Percentiles rank a stretch among this genome's conserved stretches.
Evolutionary conservation across 2,888 invertebrate genomes (phyloP).

Genomic region (Drosophila melanosoma): DNA sequence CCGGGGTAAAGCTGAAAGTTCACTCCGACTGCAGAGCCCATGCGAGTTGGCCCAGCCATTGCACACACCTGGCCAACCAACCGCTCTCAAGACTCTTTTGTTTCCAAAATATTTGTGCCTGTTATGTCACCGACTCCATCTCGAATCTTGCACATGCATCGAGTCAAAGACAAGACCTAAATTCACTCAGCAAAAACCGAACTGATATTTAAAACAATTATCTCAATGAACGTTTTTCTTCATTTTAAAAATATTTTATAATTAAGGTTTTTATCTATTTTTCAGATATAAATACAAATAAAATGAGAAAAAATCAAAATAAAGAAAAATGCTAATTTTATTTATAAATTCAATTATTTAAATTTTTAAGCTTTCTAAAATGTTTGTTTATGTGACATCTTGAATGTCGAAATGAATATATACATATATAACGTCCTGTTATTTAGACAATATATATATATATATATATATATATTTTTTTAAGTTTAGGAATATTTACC

Average conservation of each 20-base stretch:
- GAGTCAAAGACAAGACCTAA: background rate
- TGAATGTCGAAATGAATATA: background rate
- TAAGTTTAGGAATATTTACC: background rate
- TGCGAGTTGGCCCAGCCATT: background rate
- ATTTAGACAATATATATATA: background rate
- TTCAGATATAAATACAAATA: background rate
- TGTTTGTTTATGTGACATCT: background rate
- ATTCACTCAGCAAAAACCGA: background rate
- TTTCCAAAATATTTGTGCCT: slow-evolving; percentile 62
- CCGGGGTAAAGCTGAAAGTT: slow-evolving; percentile 49
- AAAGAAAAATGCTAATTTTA: background rate
- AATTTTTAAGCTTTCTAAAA: background rate
- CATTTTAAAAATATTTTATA: background rate
- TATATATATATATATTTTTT: background rate
- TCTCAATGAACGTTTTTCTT: background rate
- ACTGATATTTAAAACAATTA: background rate
- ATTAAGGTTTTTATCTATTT: background rate
- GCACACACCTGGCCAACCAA: slow-evolving; percentile 56
- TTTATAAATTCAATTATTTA: background rate
- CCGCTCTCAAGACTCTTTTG: slow-evolving; percentile 19
- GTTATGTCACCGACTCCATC: slow-evolving; percentile 59
- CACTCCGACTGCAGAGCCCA: slow-evolving; percentile 31
- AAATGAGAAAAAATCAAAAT: background rate
- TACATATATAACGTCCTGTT: background rate
- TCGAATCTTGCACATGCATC: slow-evolving; percentile 5